Base-by-base conservation (phyloP, 2,888 invertebrate species). In the Tuta absoluta region DNA sequence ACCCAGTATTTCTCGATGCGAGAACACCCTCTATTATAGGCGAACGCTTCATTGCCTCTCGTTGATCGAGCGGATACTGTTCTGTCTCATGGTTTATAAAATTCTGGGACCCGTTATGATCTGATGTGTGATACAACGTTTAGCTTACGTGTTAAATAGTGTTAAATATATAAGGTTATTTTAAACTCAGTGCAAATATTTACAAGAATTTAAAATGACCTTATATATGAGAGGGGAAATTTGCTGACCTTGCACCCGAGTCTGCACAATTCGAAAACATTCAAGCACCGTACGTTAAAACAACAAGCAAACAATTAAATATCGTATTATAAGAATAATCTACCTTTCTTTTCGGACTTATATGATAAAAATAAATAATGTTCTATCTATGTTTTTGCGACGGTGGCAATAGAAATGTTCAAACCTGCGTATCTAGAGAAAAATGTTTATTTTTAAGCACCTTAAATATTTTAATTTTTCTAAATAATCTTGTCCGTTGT, bases 1-100 rank as follows among this genome's bases (percentile, higher is more conserved):
- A n/a, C 17, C 33, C 56, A 56, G 14, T 53, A 56, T 56, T 56
- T 63, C 58, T 53, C 41, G 62, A 59, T 58, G 59, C n/a, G 33
- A 0, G 10, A 33, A 65, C 70, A 67, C 69, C 67, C 68, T 63
- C 67, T 70, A 81, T 84, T 86, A 84, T 85, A 87, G 85, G 86
- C 86, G 77, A 85, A 82, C 81, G 88, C 87, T 85, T 86, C 80
- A 81, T 81, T 76, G 79, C 79, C 87, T 84, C 84, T 86, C 81
- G 85, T 84, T 86, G 82, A 83, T 75, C 78, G 84, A 83, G 83
- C 84, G 82, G 81, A 77, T 80, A 83, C 85, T 82, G 67, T 81
- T 84, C 82, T 84, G 80, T 85, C 86, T 87, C 87, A 86, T 86
- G 84, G 77, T 84, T 85, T 81, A 79, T 76, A 77, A 83, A 82